Evolutionary conservation across 2,113 vertebrate genomes (phyloP), one percentile per base, ranked within the genome.

Genomic region (Microcebus griseorufus): DNA sequence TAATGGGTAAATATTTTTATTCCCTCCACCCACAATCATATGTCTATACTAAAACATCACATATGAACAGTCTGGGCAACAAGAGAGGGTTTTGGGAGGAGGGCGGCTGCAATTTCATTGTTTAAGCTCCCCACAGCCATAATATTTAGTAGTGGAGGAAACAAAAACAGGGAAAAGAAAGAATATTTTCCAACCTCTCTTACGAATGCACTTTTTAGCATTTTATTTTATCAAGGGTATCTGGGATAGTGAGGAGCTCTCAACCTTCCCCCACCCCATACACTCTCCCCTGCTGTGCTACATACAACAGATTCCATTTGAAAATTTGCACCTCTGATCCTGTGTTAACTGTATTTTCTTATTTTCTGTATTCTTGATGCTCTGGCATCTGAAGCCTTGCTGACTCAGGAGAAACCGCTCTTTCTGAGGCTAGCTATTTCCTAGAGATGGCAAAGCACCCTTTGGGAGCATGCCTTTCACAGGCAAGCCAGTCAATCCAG

Each of bases 1-100:
- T 58, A 80, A 73, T 55, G 62, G 94, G 29, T 91, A 97, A 97
- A 97, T 92, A 92, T 92, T 96, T 96, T 91, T 93, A 82, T 95
- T 93, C 96, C 93, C 34, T 84, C 70, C 70, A 81, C 60, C 45
- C 83, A 89, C 87, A 83, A 80, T 84, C 79, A 23, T 32, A 78
- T 64, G n/a, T 82, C 92, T 90, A 18, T 53, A 27, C 32, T 81
- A 76, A 96, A 87, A 78, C 32, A 80, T 80, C 84, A 70, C 65
- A 9, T 39, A 88, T 39, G 22, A 79, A 88, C 23, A 81, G n/a
- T 58, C 13, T 90, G n/a, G 73, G 87, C 42, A 93, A 51, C 25
- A 89, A 64, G 34, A n/a, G 32, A 2, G 18, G 18, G 39, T 27
- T 32, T 25, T 10, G 12, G 17, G 17, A 37, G 34, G 29, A 79